Evolutionary conservation across 1,140 invertebrate genomes (phyloP).

Genomic region (Camponotus vicinus): DNA sequence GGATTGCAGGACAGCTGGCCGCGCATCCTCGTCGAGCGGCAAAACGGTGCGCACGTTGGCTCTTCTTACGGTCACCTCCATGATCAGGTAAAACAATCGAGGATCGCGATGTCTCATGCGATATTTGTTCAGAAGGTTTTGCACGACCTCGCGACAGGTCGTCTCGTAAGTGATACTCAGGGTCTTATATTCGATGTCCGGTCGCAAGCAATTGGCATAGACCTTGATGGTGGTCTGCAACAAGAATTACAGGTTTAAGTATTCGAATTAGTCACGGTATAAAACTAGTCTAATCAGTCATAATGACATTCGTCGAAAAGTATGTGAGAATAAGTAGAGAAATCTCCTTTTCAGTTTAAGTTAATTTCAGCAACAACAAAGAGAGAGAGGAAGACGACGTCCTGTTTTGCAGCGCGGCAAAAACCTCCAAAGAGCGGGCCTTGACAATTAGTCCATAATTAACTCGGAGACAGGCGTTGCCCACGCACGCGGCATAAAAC

Average conservation of each 20-base stretch:
- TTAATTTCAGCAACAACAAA: slow-evolving; percentile 6
- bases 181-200: slow-evolving; percentile 98
- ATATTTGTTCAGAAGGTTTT: slow-evolving; percentile 94
- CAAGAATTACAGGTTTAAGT: not conserved
- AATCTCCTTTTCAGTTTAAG: not conserved
- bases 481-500: slow-evolving; percentile 73
- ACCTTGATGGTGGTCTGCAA: slow-evolving; percentile 96
- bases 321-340: not conserved
- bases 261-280: not conserved
- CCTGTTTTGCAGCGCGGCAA: slow-evolving; percentile 62
- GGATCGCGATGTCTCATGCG: slow-evolving; percentile 96
- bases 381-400: slow-evolving; percentile 44
- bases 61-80: slow-evolving; percentile 95
- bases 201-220: slow-evolving; percentile 94
- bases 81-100: slow-evolving; percentile 96
- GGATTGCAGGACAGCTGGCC: slow-evolving; percentile 95
- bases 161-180: slow-evolving; percentile 94
- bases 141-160: slow-evolving; percentile 94
- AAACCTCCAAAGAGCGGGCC: slow-evolving; percentile 22
- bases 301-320: not conserved
- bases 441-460: slow-evolving; percentile 84
- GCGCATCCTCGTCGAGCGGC: slow-evolving; percentile 94
- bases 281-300: not conserved
- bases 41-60: slow-evolving; percentile 93
- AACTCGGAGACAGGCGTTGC: slow-evolving; percentile 74